Conservation (phyloP, 2,888 invertebrate genomes). For the Drosophila cognata region DNA sequence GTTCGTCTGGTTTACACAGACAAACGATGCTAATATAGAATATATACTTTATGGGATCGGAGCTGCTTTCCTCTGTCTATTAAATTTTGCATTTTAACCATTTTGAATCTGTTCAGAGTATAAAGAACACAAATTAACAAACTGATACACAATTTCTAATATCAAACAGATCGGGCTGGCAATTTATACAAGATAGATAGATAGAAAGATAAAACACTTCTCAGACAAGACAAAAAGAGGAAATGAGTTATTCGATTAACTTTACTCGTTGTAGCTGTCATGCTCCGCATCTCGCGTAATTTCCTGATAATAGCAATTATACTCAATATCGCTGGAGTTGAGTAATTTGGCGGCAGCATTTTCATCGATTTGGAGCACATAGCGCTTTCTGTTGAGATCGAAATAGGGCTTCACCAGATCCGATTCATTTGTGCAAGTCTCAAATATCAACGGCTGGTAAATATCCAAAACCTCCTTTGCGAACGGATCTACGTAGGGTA, state of each 20-base stretch:
- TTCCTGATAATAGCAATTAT: constrained; percentile 81
- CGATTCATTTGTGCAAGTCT: constrained; percentile 85
- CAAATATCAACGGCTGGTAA: constrained; percentile 85
- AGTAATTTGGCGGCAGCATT: constrained; percentile 45
- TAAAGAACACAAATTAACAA: too few species aligned
- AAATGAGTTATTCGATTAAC: neutral
- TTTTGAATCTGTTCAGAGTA: neutral
- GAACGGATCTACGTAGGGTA: constrained; percentile 87
- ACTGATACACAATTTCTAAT: neutral
- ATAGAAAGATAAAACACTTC: neutral
- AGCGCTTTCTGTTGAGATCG: constrained; percentile 48
- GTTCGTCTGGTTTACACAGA: too few species aligned
- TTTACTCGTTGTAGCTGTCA: constrained; percentile 60
- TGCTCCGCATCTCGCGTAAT: constrained; percentile 53
- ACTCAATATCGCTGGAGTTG: constrained; percentile 51
- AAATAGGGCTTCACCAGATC: constrained; percentile 59
- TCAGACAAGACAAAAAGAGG: neutral
- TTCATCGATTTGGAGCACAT: constrained; percentile 62
- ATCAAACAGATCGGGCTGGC: neutral
- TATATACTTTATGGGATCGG: too few species aligned
- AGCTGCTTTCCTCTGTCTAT: neutral
- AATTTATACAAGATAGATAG: neutral
- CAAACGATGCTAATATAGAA: too few species aligned
- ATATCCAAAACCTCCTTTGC: constrained; percentile 85
- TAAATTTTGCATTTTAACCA: neutral